phyloP scores from a whole-genome alignment of 2,888 invertebrate species.

The Metacarcinus magister region DNA sequence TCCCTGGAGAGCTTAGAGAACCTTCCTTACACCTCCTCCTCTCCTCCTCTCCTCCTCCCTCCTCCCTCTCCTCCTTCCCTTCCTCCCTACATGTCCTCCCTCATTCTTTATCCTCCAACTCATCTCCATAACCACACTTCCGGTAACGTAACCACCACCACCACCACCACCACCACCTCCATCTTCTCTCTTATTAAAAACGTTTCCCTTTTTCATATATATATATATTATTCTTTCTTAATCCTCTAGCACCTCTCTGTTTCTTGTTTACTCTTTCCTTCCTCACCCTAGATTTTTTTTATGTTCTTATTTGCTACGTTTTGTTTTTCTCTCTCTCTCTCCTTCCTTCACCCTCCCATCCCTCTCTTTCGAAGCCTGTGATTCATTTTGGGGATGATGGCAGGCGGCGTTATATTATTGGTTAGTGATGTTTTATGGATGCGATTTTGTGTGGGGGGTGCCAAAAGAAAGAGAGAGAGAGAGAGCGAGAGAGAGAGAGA shows the following conservation, averaged over 20 bases:
- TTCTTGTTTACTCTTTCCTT: constrained; percentile 45
- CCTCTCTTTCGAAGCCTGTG: not conserved
- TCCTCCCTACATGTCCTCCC: constrained; percentile 7
- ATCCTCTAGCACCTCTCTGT: not conserved
- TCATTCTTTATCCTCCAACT: constrained; percentile 27
- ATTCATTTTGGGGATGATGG: not conserved
- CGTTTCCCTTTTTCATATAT: not conserved
- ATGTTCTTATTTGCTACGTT: not conserved
- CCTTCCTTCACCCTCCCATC: not conserved
- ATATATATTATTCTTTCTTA: not conserved
- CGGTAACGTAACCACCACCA: not conserved
- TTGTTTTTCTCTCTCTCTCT: not conserved
- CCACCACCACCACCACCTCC: not conserved
- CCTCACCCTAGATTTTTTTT: not conserved
- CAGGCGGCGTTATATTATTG: not conserved
- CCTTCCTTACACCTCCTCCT: not conserved
- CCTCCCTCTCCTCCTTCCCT: not conserved
- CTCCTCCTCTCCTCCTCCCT: not conserved
- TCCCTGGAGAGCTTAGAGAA: not conserved
- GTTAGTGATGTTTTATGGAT: constrained; percentile 7
- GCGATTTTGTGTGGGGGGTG: not conserved
- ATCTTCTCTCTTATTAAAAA: not conserved
- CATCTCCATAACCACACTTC: not conserved
- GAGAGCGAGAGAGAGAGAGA: not conserved
- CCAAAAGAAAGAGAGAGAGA: constrained; percentile 3